Conservation (phyloP, 2,113 vertebrate species). For the Ptilorrhoa leucosticta region DNA sequence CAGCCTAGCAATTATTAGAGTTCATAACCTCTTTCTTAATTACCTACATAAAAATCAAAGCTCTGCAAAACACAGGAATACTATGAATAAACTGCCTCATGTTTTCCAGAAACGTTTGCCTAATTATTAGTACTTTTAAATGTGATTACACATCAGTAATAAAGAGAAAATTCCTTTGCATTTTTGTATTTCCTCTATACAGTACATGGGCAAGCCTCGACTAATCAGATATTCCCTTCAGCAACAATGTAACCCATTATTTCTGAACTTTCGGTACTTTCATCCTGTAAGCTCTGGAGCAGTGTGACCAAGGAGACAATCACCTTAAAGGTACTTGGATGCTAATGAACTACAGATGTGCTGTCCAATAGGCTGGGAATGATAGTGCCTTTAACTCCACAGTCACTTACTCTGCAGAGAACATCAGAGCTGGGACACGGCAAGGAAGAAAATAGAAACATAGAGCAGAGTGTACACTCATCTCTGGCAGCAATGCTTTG, state of each 20-base stretch:
- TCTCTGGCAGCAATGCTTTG: neutral
- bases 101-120: neutral
- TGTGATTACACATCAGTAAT: neutral
- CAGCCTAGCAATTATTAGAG: neutral
- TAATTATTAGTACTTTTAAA: neutral
- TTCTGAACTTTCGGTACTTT: slow-evolving; percentile 2
- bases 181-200: neutral
- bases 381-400: neutral
- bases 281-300: neutral
- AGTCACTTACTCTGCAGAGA: neutral
- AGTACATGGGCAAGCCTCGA: neutral
- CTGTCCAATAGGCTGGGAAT: neutral
- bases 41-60: neutral
- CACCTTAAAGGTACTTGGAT: slow-evolving; percentile 19
- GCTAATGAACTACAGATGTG: slow-evolving; percentile 18
- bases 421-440: neutral
- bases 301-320: slow-evolving; percentile 7
- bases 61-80: neutral
- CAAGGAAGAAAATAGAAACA: neutral
- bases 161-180: neutral
- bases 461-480: neutral
- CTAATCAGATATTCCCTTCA: neutral
- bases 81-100: neutral
- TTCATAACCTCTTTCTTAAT: neutral
- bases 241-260: neutral